phyloP scores from a whole-genome alignment of 1,140 invertebrate genomes.

The Conus ventricosus region DNA sequence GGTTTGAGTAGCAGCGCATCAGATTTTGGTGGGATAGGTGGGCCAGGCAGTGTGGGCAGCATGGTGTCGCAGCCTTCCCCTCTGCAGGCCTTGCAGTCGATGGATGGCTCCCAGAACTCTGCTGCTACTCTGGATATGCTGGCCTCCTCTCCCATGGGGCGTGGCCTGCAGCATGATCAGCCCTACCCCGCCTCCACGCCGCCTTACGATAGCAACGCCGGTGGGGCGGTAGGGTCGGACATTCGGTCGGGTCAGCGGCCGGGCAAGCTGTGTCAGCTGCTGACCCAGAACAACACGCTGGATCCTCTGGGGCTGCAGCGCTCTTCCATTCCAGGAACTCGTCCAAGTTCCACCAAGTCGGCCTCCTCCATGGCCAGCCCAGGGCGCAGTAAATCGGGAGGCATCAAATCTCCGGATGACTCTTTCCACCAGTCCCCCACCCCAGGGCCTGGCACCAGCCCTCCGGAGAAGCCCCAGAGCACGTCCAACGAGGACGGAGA shows the following conservation, averaged over 20 bases:
- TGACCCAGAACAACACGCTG: slow-evolving; percentile 49
- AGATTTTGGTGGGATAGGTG: slow-evolving; percentile 33
- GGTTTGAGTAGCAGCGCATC: slow-evolving; percentile 25
- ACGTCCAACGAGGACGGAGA: slow-evolving; percentile 75
- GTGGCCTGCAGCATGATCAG: slow-evolving; percentile 13
- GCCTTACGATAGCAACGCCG: slow-evolving; percentile 23
- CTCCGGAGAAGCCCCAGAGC: slow-evolving; percentile 73
- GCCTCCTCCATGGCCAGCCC: slow-evolving; percentile 43
- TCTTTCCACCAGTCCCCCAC: slow-evolving; percentile 78
- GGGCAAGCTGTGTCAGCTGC: slow-evolving; percentile 63
- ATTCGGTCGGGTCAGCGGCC: slow-evolving; percentile 31
- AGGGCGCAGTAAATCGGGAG: slow-evolving; percentile 39
- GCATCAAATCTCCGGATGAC: slow-evolving; percentile 70
- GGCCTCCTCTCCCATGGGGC: slow-evolving; percentile 19
- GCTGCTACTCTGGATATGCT: slow-evolving; percentile 15
- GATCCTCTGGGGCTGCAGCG: slow-evolving; percentile 13
- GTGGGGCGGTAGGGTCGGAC: neutral
- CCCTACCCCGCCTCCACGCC: slow-evolving; percentile 30
- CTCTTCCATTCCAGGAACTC: slow-evolving; percentile 16
- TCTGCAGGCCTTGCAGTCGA: slow-evolving; percentile 44
- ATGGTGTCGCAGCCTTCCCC: slow-evolving; percentile 41
- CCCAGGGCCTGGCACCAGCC: slow-evolving; percentile 71
- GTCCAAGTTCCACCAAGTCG: slow-evolving; percentile 36
- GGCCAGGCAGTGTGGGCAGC: slow-evolving; percentile 34
- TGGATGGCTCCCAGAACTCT: slow-evolving; percentile 37